A percentile compares a stretch with the other conserved stretches of the same genome.
These are phyloP conservation scores for Eilema caniola DNA, from an alignment of 2,888 invertebrate species.

Conservation along the genomic window DNA sequence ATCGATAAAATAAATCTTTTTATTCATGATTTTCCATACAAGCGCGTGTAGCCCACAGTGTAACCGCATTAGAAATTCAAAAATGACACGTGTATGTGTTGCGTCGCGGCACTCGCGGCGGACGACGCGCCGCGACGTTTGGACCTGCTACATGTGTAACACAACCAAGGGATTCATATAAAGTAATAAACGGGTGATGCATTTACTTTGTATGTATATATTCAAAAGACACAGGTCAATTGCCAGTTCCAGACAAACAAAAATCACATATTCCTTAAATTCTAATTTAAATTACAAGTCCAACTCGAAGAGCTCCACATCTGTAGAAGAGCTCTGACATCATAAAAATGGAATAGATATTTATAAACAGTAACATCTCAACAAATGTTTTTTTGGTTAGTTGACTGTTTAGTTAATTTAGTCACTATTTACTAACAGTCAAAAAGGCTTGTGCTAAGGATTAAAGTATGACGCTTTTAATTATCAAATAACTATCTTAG, in stretches of 20 bases:
- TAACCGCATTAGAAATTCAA: slow-evolving; percentile 2
- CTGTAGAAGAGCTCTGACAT: background rate
- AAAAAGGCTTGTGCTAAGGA: too few species aligned
- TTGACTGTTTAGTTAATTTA: too few species aligned
- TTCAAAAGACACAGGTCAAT: slow-evolving; percentile 4
- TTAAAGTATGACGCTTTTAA: too few species aligned
- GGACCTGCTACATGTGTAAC: background rate
- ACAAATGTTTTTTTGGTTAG: too few species aligned
- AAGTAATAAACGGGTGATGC: background rate
- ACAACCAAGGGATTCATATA: background rate
- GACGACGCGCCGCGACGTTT: background rate
- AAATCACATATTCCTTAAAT: background rate
- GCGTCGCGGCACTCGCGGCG: background rate
- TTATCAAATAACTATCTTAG: too few species aligned
- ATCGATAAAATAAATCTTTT: background rate
- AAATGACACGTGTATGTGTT: background rate
- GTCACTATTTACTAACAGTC: too few species aligned
- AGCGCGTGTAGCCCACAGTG: background rate
- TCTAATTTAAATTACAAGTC: slow-evolving; percentile 2
- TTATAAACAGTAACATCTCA: background rate
- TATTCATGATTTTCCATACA: background rate
- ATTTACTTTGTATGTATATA: background rate
- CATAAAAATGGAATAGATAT: background rate
- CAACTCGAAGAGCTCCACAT: background rate
- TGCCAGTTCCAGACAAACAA: slow-evolving; percentile 1